Evolutionary conservation across 2,113 vertebrate genomes (phyloP).

Genomic region (Nycticorax nycticorax): DNA sequence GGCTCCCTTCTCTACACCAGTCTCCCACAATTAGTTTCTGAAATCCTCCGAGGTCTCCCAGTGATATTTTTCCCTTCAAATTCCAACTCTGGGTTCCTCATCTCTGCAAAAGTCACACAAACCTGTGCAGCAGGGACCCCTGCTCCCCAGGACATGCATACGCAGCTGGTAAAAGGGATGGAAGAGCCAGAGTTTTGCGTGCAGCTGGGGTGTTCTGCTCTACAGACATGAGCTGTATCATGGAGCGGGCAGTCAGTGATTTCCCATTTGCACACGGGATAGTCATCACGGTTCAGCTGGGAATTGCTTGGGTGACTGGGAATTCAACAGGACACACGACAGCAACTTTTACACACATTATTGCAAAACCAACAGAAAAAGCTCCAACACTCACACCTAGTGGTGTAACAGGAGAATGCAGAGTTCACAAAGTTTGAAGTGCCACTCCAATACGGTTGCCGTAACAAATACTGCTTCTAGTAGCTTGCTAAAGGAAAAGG

Average conservation of each 20-base stretch:
- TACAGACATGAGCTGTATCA: not conserved
- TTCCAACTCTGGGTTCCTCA: not conserved
- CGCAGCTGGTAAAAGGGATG: not conserved
- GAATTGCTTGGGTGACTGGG: not conserved
- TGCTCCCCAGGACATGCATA: rapidly evolving
- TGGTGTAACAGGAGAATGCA: not conserved
- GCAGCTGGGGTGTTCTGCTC: not conserved
- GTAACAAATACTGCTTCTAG: not conserved
- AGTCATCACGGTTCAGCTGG: not conserved
- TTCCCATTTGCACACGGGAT: not conserved
- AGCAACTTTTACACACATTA: no score
- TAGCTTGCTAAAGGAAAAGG: not conserved
- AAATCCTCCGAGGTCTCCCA: not conserved
- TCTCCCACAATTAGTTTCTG: not conserved
- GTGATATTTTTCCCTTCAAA: not conserved
- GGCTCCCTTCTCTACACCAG: not conserved
- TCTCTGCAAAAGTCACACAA: not conserved
- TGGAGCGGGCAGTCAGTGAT: not conserved
- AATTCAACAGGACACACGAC: not conserved
- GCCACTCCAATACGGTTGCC: no score
- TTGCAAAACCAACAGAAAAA: not conserved
- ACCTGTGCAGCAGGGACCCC: not conserved
- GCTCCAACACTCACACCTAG: slow-evolving; percentile 18
- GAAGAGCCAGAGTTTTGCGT: rapidly evolving
- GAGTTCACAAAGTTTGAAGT: not conserved